Base-by-base conservation (phyloP, 2,113 vertebrate species). In the Poeciliopsis occidentalis region DNA sequence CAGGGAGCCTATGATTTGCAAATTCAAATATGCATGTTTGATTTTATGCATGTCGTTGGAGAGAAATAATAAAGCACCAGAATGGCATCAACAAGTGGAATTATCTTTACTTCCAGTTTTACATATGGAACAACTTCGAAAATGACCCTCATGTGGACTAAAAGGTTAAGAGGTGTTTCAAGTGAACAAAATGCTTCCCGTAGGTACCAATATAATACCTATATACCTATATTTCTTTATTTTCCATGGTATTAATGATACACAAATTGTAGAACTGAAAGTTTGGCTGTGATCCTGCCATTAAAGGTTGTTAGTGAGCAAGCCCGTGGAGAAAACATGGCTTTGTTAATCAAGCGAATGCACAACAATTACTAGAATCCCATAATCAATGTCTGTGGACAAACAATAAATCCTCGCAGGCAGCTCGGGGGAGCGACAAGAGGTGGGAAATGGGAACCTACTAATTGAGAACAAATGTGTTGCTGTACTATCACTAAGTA, bases 301-400 rank as follows among this genome's bases (percentile, higher is more conserved):
- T 83, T 85, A 79, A 69, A 78, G 57, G 30, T 78, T 37, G 63
- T 66, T 81, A 83, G 86, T 71, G 86, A 91, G 85, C 69, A 62
- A 57, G 80, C 73, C 85, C 75, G 76, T 47, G 39, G 84, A 90
- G 83, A 84, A 75, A 91, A 89, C 84, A 86, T 65, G 66, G 80
- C 84, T 89, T 92, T 90, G 87, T 88, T 92, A 92, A 93, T 93
- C 88, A 93, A 91, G 85, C 34, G 26, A 82, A 90, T 82, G 83
- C 76, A 83, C 90, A 94, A 92, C 92, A 93, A 92, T 94, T 93
- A 94, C 91, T 84, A 86, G 76, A 92, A 92, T 90, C 86, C 85
- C 64, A 91, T 90, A 93, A 94, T 94, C 92, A 87, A 93, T 93
- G 76, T 63, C 34, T 37, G 83, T 68, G 76, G 79, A 91, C 89